phyloP scores from a whole-genome alignment of 2,797 vertebrate species.

The Chelmon rostratus region DNA sequence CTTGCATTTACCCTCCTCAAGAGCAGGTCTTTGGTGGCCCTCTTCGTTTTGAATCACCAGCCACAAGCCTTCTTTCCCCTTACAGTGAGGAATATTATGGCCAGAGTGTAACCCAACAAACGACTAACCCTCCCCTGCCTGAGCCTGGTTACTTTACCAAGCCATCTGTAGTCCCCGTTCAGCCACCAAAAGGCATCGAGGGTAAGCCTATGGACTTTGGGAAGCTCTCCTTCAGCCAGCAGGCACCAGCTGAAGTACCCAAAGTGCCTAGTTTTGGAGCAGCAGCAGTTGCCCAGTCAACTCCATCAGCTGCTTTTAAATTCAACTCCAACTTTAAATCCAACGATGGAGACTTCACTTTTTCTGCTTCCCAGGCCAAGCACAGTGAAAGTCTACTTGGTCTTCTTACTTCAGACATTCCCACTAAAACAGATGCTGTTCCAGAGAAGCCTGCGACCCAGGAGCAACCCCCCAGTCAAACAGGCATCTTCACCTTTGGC shows the following conservation, averaged over 20 bases:
- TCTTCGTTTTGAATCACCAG: slow-evolving; percentile 94
- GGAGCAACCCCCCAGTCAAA: slow-evolving; percentile 79
- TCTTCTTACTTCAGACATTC: slow-evolving; percentile 93
- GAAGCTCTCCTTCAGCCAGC: slow-evolving; percentile 90
- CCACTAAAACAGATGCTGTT: slow-evolving; percentile 85
- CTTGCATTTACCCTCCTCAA: slow-evolving; percentile 96
- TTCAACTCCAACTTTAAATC: slow-evolving; percentile 99
- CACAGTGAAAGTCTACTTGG: slow-evolving; percentile 93
- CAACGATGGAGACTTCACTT: slow-evolving; percentile 97
- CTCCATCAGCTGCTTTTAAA: slow-evolving; percentile 90
- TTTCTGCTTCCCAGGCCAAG: slow-evolving; percentile 90
- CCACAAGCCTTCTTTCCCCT: slow-evolving; percentile 92
- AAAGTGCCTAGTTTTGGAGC: slow-evolving; percentile 87
- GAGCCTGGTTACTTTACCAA: slow-evolving; percentile 99
- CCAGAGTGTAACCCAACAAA: slow-evolving; percentile 90
- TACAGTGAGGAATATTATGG: slow-evolving; percentile 94
- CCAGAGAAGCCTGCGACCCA: slow-evolving; percentile 79
- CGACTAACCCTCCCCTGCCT: slow-evolving; percentile 93
- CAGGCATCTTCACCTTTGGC: slow-evolving; percentile 89
- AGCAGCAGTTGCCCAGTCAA: slow-evolving; percentile 79
- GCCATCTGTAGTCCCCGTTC: slow-evolving; percentile 84
- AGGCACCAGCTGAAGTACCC: slow-evolving; percentile 86
- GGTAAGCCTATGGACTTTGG: slow-evolving; percentile 90
- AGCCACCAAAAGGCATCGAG: slow-evolving; percentile 88
- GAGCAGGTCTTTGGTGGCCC: slow-evolving; percentile 91